Percentiles rank a stretch among this genome's conserved stretches.
Conservation (phyloP, 2,888 invertebrate genomes). For the Teinopalpus imperialis region DNA sequence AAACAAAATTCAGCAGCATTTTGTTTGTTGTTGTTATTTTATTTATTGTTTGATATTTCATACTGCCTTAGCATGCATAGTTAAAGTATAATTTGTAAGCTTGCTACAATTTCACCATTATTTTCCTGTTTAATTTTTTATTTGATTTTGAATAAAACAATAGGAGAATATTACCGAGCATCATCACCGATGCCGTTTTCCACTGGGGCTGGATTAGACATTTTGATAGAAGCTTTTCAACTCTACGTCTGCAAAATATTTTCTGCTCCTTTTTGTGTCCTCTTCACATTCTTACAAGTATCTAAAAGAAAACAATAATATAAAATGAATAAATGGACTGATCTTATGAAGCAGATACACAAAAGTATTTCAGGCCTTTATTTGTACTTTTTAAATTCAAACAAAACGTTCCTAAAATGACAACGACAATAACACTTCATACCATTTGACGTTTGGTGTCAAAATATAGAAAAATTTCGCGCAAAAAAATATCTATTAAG, state of each 20-base stretch:
- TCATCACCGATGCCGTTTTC: conserved; percentile 68
- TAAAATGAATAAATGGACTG: background rate
- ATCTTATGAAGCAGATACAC: background rate
- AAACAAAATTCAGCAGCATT: no score
- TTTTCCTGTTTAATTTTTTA: no score
- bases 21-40: no score
- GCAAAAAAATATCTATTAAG: background rate
- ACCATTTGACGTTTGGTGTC: conserved; percentile 1
- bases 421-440: conserved; percentile 9
- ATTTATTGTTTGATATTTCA: no score
- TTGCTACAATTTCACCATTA: no score
- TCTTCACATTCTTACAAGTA: conserved; percentile 52
- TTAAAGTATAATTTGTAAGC: no score
- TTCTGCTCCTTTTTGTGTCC: conserved; percentile 26
- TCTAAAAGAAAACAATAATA: conserved; percentile 40
- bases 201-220: conserved; percentile 50
- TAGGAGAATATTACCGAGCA: conserved; percentile 49
- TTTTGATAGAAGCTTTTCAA: conserved; percentile 35
- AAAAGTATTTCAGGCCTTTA: background rate
- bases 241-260: conserved; percentile 26
- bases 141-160: no score
- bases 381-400: conserved; percentile 21
- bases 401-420: conserved; percentile 24
- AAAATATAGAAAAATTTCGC: background rate
- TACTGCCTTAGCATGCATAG: no score